These are phyloP conservation scores for Esox lucius DNA, from an alignment of 2,797 vertebrate species.

Conservation along the genomic window DNA sequence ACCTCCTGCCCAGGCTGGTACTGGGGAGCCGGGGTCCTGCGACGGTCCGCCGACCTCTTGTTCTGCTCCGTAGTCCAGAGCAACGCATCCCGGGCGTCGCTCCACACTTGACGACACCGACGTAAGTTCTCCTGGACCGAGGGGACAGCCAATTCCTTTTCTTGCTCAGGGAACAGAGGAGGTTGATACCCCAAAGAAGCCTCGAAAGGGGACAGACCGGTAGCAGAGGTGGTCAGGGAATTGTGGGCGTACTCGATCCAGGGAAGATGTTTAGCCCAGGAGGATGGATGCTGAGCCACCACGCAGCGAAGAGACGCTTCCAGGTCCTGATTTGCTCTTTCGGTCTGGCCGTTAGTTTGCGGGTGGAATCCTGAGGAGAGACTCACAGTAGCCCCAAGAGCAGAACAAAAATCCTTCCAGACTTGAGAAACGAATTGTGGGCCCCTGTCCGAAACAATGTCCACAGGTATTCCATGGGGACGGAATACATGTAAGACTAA, in stretches of 20 bases:
- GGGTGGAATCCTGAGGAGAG: background rate
- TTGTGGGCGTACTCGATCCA: conserved; percentile 14
- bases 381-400: background rate
- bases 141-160: background rate
- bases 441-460: no score
- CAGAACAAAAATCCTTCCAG: background rate
- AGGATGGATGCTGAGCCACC: background rate
- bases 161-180: conserved; percentile 2
- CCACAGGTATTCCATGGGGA: no score
- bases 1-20: background rate
- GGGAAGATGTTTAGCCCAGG: no score
- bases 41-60: background rate
- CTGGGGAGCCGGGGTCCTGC: background rate
- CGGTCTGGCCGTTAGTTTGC: background rate
- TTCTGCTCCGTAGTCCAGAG: background rate
- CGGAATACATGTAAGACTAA: background rate
- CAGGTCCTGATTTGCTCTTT: background rate
- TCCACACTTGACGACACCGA: background rate
- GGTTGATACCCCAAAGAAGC: background rate
- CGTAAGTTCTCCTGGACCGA: no score
- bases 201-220: background rate
- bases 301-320: background rate
- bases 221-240: background rate
- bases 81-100: background rate
- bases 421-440: background rate